Conservation (phyloP, 2,113 vertebrate species). For the Dryoscopus gambensis region DNA sequence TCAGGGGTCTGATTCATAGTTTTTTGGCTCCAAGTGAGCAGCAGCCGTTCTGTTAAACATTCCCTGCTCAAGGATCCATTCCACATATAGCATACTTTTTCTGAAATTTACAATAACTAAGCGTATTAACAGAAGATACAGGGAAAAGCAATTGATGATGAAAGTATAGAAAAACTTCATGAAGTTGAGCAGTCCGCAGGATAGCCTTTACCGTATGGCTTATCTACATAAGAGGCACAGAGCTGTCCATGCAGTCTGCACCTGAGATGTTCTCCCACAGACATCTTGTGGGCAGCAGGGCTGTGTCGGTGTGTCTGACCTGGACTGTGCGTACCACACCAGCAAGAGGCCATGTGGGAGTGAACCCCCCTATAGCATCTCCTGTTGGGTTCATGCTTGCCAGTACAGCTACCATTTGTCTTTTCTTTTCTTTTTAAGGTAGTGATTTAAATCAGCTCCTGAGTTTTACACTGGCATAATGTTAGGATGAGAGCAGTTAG, state of each 20-base stretch:
- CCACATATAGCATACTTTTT: background rate
- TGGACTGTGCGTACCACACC: fast-evolving
- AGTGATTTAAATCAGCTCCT: background rate
- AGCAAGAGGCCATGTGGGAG: background rate
- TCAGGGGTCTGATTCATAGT: background rate
- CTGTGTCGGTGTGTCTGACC: background rate
- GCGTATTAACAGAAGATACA: background rate
- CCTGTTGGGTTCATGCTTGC: background rate
- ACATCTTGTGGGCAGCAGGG: background rate
- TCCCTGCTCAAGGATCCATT: background rate
- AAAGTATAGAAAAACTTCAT: background rate
- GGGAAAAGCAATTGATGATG: background rate
- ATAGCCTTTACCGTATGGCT: fast-evolving
- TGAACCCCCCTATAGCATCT: fast-evolving
- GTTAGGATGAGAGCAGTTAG: background rate
- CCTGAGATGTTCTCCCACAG: background rate
- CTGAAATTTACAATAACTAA: background rate
- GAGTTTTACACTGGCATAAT: background rate
- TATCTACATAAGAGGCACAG: background rate
- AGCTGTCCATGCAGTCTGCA: background rate
- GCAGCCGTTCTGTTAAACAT: background rate
- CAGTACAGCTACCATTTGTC: background rate
- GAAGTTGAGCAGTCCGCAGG: background rate
- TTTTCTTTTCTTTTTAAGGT: background rate
- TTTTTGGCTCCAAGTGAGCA: background rate